Evolutionary conservation across 2,797 vertebrate species (phyloP), one percentile per base, ranked within the genome.

Genomic region (Danio kyathit): DNA sequence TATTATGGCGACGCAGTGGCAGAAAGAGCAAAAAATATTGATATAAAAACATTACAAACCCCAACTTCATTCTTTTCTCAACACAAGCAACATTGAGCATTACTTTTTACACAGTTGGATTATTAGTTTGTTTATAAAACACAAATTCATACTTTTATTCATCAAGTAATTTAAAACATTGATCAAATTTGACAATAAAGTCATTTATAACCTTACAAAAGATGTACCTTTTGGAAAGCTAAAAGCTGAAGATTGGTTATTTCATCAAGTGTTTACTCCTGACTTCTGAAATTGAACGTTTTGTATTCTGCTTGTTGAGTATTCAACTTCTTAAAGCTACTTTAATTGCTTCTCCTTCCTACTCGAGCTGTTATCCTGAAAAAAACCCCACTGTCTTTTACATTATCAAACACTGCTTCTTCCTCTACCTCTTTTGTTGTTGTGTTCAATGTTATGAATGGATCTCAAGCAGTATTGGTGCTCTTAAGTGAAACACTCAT

Each of bases 291-390:
- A 84, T 66, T 80, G 79, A 78, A 41, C 74, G 79, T 77, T 83
- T 40, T 63, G 77, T 76, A 66, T 61, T 40, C 38, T 46, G 70
- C 41, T 57, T 85, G 70, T 48, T 73, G 29, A 29, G 84, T 84
- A 82, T 73, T 74, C 51, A n/a, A 17, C 61, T 88, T 54, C 57
- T 73, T 78, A 79, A 72, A 77, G 83, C 1, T 16, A 78, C 78
- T 87, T 84, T 67, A 82, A 74, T 83, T 78, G 82, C 78, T 83
- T 81, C 63, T 74, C 61, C 79, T 72, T 80, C 60, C 70, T n/a
- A 40, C 79, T 80, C 74, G 67, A 54, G 48, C 76, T 65, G 66
- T 79, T 63, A 51, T 71, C 12, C 56, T 51, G 41, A 48, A 54
- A 41, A 21, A 14, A n/a, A 14, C 14, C 14, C 29, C 40, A 8